Base-by-base conservation (phyloP, 2,113 vertebrate genomes). In the Pyrgilauda ruficollis region DNA sequence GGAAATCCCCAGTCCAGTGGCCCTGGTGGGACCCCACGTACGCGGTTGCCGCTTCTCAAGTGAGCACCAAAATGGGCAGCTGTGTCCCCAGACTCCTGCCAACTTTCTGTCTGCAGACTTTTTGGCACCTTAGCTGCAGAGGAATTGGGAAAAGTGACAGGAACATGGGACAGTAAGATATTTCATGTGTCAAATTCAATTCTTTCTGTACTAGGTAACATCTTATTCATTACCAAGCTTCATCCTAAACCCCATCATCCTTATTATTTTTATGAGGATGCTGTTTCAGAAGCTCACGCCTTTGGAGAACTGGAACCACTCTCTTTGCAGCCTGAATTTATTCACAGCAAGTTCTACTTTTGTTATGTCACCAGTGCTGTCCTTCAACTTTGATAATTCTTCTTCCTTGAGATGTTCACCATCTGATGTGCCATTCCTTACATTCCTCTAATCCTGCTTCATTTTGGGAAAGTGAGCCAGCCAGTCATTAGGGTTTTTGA, bases 21-120 rank as follows among this genome's bases (percentile, higher is more conserved):
- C 63, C 44, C 43, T 79, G 73, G 59, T 89, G 70, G 58, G 72
- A 58, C 73, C 47, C 33, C 35, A 4, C 0, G 4, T 17, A 11
- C 1, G 0, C 0, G 6, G 68, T 10, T 44, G 28, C 78, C 28
- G 43, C 72, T 81, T 70, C 77, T 43, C 63, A 56, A 79, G 74
- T 62, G 53, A 81, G 61, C 69, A 49, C 63, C 84, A 44, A 5
- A 62, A 41, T 0, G 15, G 44, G 49, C 0, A 3, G 41, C 52
- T 81, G 46, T 52, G 8, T 86, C 33, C 50, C 23, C 64, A 92
- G 79, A 4, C 44, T 92, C 47, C 74, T 97, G 91, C 83, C 87
- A 95, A 5, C 30, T 78, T 95, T 81, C 87, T 91, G 69, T 43
- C 89, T 95, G 81, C 67, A 75, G 76, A 59, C 89, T 70, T 90